These are phyloP conservation scores for Andrena camellia DNA, from an alignment of 2,888 invertebrate species.

Conservation along the genomic window DNA sequence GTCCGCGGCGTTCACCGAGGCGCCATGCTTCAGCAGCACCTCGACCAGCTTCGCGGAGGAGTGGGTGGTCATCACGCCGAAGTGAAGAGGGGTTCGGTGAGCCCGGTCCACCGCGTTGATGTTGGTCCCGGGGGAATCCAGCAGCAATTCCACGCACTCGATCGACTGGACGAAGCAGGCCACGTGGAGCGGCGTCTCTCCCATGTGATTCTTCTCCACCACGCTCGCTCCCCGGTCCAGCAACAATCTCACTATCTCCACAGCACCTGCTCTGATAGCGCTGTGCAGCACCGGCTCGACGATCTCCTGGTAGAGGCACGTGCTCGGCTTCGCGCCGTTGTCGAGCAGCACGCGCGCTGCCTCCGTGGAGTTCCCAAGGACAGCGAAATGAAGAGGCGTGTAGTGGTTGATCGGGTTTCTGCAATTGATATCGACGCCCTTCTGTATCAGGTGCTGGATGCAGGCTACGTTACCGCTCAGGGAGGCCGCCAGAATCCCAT, in stretches of 20 bases:
- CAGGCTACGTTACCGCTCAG: conserved; percentile 91
- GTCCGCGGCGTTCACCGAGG: conserved; percentile 82
- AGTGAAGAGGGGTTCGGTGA: conserved; percentile 84
- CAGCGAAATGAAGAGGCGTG: conserved; percentile 86
- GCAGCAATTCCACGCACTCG: conserved; percentile 80
- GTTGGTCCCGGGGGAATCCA: conserved; percentile 78
- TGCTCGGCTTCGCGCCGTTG: conserved; percentile 82
- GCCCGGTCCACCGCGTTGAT: conserved; percentile 83
- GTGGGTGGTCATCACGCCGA: conserved; percentile 84
- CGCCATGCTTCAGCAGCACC: conserved; percentile 79
- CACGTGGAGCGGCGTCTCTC: conserved; percentile 86
- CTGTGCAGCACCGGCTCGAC: conserved; percentile 86
- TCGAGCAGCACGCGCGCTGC: conserved; percentile 84
- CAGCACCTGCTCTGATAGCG: conserved; percentile 83
- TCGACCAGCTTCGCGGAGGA: conserved; percentile 79
- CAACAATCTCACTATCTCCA: conserved; percentile 82
- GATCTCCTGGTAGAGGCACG: conserved; percentile 72
- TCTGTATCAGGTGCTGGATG: conserved; percentile 89
- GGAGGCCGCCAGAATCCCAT: conserved; percentile 91
- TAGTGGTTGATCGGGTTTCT: conserved; percentile 74
- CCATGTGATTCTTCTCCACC: conserved; percentile 82
- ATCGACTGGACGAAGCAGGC: conserved; percentile 84
- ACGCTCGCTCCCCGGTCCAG: conserved; percentile 84
- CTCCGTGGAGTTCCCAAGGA: conserved; percentile 85
- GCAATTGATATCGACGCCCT: conserved; percentile 90